Percentiles rank a stretch among this genome's conserved stretches.
These are phyloP conservation scores for Xenopus borealis DNA, from an alignment of 2,113 vertebrate species.

Conservation along the genomic window DNA sequence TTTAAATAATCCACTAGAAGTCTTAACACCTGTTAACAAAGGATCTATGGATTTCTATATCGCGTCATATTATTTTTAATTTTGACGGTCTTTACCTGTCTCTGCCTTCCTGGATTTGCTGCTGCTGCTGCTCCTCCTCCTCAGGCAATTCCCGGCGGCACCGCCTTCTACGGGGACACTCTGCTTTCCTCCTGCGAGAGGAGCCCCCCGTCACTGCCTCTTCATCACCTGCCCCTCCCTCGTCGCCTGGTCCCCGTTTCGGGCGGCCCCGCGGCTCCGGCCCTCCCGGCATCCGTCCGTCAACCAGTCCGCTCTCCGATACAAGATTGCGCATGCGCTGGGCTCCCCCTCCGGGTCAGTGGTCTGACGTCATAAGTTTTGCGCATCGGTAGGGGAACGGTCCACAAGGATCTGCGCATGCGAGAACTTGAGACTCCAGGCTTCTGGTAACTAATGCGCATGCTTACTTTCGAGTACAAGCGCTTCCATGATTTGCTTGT, in stretches of 20 bases:
- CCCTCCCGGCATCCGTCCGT: slow-evolving; percentile 45
- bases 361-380: slow-evolving; percentile 23
- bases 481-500: too few relatives aligned
- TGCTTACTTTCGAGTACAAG: too few relatives aligned
- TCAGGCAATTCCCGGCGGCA: slow-evolving; percentile 38
- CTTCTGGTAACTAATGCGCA: too few relatives aligned
- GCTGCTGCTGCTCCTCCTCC: slow-evolving; percentile 38
- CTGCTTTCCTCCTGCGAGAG: slow-evolving; percentile 38
- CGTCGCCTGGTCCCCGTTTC: slow-evolving; percentile 22
- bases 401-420: background rate
- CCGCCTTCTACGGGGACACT: slow-evolving; percentile 43
- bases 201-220: slow-evolving; percentile 25
- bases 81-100: slow-evolving; percentile 33
- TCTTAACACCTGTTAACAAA: too few relatives aligned
- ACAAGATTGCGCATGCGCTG: slow-evolving; percentile 32
- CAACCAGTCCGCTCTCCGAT: slow-evolving; percentile 27
- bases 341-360: slow-evolving; percentile 35
- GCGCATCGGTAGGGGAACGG: background rate
- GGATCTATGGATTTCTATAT: too few relatives aligned
- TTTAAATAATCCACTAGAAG: background rate
- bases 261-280: slow-evolving; percentile 41
- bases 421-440: background rate
- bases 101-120: slow-evolving; percentile 16
- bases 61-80: background rate
- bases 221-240: slow-evolving; percentile 27